phyloP scores from a whole-genome alignment of 1,140 invertebrate genomes.

The Zaprionus nigranus region DNA sequence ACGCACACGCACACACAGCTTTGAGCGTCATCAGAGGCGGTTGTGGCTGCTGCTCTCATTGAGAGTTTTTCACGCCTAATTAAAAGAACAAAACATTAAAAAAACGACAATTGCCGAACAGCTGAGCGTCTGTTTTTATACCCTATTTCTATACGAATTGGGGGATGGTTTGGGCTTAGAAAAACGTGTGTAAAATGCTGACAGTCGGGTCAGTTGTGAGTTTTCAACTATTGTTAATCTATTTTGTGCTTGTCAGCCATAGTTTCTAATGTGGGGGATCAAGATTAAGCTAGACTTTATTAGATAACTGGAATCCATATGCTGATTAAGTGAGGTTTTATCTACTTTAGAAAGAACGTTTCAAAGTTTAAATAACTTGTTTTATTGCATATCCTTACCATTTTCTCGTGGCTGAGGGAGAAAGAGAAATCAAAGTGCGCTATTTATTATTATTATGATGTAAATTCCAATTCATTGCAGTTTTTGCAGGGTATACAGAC shows the following conservation, averaged over 20 bases:
- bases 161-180: not conserved
- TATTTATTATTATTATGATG: too few species aligned
- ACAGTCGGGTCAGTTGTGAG: too few species aligned
- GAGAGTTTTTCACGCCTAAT: constrained; percentile 71
- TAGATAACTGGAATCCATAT: too few species aligned
- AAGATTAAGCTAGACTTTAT: too few species aligned
- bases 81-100: constrained; percentile 50
- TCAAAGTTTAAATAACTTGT: too few species aligned
- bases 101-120: constrained; percentile 35
- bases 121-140: constrained; percentile 23
- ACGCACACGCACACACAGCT: constrained; percentile 22
- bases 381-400: too few species aligned
- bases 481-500: not conserved
- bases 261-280: too few species aligned
- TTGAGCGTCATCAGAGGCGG: not conserved
- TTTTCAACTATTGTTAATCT: not conserved
- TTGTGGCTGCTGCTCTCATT: constrained; percentile 29
- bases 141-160: not conserved
- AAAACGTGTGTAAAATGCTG: not conserved
- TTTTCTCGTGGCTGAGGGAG: too few species aligned
- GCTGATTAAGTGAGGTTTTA: too few species aligned
- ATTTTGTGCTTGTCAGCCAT: not conserved
- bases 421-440: too few species aligned
- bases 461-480: too few species aligned
- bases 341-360: too few species aligned